Percentiles rank a stretch among this genome's conserved stretches.
phyloP scores from a whole-genome alignment of 2,797 vertebrate genomes.

The Mallotus villosus region DNA sequence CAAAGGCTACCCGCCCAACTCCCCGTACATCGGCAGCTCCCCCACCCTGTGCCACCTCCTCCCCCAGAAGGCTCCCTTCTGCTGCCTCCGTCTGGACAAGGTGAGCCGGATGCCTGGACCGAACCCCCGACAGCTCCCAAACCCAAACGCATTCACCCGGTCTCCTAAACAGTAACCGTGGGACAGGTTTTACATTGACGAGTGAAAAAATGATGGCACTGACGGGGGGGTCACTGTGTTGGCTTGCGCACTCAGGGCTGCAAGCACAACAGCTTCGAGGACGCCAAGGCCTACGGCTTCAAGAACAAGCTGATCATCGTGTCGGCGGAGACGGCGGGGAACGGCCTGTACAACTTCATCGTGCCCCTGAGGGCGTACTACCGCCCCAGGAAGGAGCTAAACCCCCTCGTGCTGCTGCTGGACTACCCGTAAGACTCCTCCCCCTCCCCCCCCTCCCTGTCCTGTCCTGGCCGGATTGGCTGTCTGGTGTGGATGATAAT shows the following conservation, averaged over 20 bases:
- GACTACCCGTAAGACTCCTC: slow-evolving; percentile 88
- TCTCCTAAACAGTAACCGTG: too few species aligned
- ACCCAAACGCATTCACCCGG: too few species aligned
- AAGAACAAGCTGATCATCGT: slow-evolving; percentile 98
- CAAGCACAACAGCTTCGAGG: slow-evolving; percentile 92
- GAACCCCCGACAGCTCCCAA: too few species aligned
- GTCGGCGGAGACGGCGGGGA: slow-evolving; percentile 95
- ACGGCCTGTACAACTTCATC: slow-evolving; percentile 97
- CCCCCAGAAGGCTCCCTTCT: slow-evolving; percentile 90
- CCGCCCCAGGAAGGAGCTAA: slow-evolving; percentile 94
- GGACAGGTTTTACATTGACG: too few species aligned
- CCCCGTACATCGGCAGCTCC: slow-evolving; percentile 96
- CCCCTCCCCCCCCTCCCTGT: too few species aligned
- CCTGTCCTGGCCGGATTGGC: too few species aligned
- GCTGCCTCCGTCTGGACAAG: slow-evolving; percentile 94
- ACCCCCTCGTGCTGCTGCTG: slow-evolving; percentile 92
- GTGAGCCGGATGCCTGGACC: slow-evolving; percentile 51
- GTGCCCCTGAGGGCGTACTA: slow-evolving; percentile 97
- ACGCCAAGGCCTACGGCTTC: slow-evolving; percentile 96
- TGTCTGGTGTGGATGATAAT: too few species aligned
- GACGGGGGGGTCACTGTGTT: too few species aligned
- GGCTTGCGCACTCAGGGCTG: slow-evolving; percentile 79
- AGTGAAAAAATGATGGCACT: too few species aligned
- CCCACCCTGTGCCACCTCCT: slow-evolving; percentile 94
- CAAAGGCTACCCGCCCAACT: slow-evolving; percentile 97